phyloP scores from a whole-genome alignment of 2,797 vertebrate genomes.

The Gymnothorax reevesii region DNA sequence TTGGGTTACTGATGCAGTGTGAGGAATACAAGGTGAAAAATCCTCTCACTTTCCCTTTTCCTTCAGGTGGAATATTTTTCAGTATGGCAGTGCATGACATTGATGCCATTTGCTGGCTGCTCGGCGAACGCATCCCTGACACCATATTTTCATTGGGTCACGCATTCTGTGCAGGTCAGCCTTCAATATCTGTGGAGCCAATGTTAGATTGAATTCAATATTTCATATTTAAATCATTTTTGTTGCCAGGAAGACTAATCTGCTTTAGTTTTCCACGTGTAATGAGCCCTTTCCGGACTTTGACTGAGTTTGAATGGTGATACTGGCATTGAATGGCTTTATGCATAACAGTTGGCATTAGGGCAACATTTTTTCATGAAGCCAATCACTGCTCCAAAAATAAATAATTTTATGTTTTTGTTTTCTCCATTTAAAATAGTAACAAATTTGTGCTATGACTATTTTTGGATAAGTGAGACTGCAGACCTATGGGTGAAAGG shows the following conservation, averaged over 20 bases:
- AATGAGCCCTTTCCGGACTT: neutral
- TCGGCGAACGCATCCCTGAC: conserved; percentile 53
- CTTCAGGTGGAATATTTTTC: conserved; percentile 57
- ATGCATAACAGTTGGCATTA: neutral
- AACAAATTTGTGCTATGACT: too few species aligned
- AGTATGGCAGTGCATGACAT: conserved; percentile 44
- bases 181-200: neutral
- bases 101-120: conserved; percentile 47
- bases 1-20: neutral
- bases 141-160: conserved; percentile 57
- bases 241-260: neutral
- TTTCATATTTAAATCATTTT: neutral
- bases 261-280: neutral
- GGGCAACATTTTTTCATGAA: neutral
- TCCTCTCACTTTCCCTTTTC: neutral
- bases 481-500: neutral
- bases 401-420: neutral
- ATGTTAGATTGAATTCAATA: neutral
- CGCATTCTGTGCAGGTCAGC: conserved; percentile 54
- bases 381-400: neutral
- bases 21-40: neutral
- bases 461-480: too few species aligned
- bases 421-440: too few species aligned
- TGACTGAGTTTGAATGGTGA: too few species aligned
- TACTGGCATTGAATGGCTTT: too few species aligned